These are phyloP conservation scores for Cotesia chilonis DNA, from an alignment of 1,140 invertebrate species.

Conservation along the genomic window DNA sequence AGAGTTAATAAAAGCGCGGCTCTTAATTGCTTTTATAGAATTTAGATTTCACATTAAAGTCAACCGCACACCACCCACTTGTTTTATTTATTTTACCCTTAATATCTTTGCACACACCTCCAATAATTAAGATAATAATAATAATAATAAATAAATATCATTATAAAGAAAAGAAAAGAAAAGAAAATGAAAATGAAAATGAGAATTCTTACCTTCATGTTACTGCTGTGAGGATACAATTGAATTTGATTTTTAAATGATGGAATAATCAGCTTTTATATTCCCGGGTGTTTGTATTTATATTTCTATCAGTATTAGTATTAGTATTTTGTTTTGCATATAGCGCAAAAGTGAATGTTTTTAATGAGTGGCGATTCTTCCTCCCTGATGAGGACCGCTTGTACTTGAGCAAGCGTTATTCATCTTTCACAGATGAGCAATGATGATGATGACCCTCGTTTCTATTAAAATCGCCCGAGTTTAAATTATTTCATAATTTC, in stretches of 20 bases:
- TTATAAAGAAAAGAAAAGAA: constrained; percentile 2
- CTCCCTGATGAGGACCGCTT: not conserved
- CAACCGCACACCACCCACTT: no score
- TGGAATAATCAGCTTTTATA: constrained; percentile 45
- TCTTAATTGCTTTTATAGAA: no score
- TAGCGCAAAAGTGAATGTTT: constrained; percentile 41
- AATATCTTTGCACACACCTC: no score
- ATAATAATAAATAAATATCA: not conserved
- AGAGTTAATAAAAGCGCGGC: no score
- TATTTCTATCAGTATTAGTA: not conserved
- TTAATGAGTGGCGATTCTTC: constrained; percentile 34
- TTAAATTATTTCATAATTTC: constrained; percentile 30
- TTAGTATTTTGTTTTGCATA: constrained; percentile 30
- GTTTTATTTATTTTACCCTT: no score
- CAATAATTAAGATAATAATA: not conserved
- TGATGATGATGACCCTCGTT: no score
- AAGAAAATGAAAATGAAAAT: not conserved
- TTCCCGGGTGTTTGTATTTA: constrained; percentile 25
- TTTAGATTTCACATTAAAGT: no score
- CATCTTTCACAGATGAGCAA: constrained; percentile 34
- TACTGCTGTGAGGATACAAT: constrained; percentile 47
- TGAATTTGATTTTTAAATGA: constrained; percentile 49
- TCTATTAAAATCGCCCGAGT: constrained; percentile 37
- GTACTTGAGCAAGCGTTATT: constrained; percentile 33
- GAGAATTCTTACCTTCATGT: constrained; percentile 52